phyloP scores from a whole-genome alignment of 2,888 invertebrate species.

The Psococerastis gibbosa region DNA sequence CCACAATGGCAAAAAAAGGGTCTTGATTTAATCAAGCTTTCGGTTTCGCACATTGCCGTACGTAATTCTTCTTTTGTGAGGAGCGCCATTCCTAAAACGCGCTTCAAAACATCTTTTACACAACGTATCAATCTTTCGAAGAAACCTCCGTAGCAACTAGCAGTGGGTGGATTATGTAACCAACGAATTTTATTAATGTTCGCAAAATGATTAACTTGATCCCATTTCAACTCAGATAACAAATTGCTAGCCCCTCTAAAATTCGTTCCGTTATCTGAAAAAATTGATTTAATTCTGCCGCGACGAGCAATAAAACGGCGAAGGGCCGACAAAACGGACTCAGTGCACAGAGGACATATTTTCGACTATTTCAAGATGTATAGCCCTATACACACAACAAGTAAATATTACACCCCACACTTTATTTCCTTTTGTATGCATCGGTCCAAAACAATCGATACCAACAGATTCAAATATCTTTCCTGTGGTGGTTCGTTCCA shows the following conservation, averaged over 20 bases:
- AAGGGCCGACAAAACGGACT: constrained; percentile 20
- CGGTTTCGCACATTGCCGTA: neutral
- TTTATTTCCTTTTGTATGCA: constrained; percentile 14
- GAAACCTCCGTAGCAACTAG: constrained; percentile 27
- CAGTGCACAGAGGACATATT: constrained; percentile 20
- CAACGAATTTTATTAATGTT: constrained; percentile 17
- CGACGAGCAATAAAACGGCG: constrained; percentile 21
- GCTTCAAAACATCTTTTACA: constrained; percentile 23
- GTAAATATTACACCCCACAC: constrained; percentile 23
- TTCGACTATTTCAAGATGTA: constrained; percentile 24
- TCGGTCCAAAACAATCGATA: neutral
- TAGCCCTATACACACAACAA: constrained; percentile 23
- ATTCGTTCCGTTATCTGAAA: constrained; percentile 24
- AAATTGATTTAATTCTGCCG: constrained; percentile 21
- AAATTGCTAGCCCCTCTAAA: constrained; percentile 24
- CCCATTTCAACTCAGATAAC: constrained; percentile 31
- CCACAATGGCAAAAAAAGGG: too few species aligned
- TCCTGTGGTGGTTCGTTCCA: neutral
- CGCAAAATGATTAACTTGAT: constrained; percentile 19
- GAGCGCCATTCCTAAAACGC: constrained; percentile 21
- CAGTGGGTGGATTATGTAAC: constrained; percentile 24
- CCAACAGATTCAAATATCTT: neutral
- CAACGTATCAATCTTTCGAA: constrained; percentile 25
- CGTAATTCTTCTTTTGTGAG: constrained; percentile 14
- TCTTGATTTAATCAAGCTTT: neutral